Base-by-base conservation (phyloP, 1,140 invertebrate genomes). In the Aphelenchoides besseyi region DNA sequence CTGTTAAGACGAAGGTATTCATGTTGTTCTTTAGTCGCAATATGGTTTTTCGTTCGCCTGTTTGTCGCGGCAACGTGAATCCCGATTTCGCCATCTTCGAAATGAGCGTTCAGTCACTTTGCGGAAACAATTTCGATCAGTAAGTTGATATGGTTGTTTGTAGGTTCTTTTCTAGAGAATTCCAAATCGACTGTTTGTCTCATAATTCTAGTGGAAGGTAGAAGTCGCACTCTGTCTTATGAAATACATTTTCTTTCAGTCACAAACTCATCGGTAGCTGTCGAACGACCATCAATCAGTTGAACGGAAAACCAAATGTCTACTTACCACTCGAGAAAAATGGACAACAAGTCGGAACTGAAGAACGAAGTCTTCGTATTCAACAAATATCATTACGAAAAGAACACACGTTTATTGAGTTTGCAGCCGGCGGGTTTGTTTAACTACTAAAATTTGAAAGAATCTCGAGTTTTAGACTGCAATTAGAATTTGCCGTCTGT, bases 401-500 rank as follows among this genome's bases (percentile, higher is more conserved):
- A 8, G 55, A 70, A 67, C 29, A 66, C 36, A 78, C 80, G 3
- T 82, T 82, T 68, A 36, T 82, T n/a, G 80, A 82, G 32, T 82
- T 69, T 53, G 77, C 84, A 18, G 54, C 70, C 32, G 76, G 77
- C n/a, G 81, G 82, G 75, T 73, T 30, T 30, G 36, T 52, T 70
- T 8, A 16, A 35, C 18, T 33, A 41, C 28, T 1, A 28, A 23
- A 18, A 3, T 72, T 2, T 16, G 59, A 1, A 35, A 33, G 16
- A 1, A 18, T 1, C 23, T 59, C 23, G 55, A 8, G 18, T 8
- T 72, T 69, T 52, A 77, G 75, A 26, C 86, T 87, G 9, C 85
- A 89, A 79, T 79, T 90, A 9, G 86, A 89, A 80, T 89, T 88
- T 74, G 88, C 88, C 5, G 87, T 90, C 74, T 88, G 89, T 30